Base-by-base conservation (phyloP, 92 coral and sea anemone genomes). In the Hydrozoanthus gracilis region DNA sequence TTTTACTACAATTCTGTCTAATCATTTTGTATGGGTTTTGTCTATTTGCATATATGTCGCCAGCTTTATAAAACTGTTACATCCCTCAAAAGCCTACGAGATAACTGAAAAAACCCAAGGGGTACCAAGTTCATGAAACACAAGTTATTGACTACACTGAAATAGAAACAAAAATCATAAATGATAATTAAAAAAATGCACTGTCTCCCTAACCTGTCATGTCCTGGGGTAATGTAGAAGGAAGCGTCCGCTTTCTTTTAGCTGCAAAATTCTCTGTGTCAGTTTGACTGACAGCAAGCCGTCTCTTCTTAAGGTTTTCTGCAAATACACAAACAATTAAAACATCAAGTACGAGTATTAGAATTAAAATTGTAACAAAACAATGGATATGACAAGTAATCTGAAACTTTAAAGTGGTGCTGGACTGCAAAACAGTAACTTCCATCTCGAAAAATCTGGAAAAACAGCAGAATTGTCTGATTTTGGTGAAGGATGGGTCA, bases 91-190 rank as follows among this genome's bases (percentile, higher is more conserved):
- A 71, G 75, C 6, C 75, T 71, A 71, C 49, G 12, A 6, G 14
- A 44, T 71, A 71, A 71, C 75, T 71, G 51, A 71, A 71, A 27
- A n/a, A 71, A 71, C 44, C 45, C 75, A 71, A 12, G 75, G 14
- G 51, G 50, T 27, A 71, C 75, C 75, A 71, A 71, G n/a, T 71
- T 71, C 75, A 71, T 71, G 75, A 71, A 71, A 71, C 48, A 71
- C 75, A 27, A 9, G 17, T 71, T 71, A 71, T 27, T 14, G 48
- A 71, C 75, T 44, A 71, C 75, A 27, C 2, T 71, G 15, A 44
- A 71, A 71, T 71, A 71, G 51, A 71, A 70, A 71, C 75, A 27
- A 20, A 71, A 71, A 71, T 27, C 75, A 44, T 71, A 71, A 71
- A 12, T 71, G 75, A 71, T 12, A 71, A 71, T 7, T 35, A 71